A percentile compares a stretch with the other conserved stretches of the same genome.
phyloP scores from a whole-genome alignment of 2,113 vertebrate species.

The Mustela lutreola region DNA sequence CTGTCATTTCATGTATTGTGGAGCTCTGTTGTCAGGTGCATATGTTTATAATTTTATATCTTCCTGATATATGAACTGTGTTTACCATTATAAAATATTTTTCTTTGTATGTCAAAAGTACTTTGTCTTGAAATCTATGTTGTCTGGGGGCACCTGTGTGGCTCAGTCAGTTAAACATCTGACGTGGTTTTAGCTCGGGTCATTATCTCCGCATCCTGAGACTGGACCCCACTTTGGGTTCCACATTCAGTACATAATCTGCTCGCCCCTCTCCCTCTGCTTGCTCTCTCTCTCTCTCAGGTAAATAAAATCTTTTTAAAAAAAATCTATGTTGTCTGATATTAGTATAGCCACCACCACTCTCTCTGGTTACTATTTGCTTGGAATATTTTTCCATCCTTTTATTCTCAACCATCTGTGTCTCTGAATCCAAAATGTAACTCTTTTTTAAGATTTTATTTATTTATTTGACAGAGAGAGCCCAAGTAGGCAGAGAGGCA shows the following conservation, averaged over 20 bases:
- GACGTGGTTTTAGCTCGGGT: not conserved
- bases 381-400: not conserved
- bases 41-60: not conserved
- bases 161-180: not conserved
- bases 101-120: not conserved
- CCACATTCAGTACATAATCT: not conserved
- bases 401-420: not conserved
- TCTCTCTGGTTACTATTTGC: not conserved
- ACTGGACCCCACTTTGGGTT: not conserved
- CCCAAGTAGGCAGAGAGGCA: too few relatives aligned
- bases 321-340: not conserved
- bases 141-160: not conserved
- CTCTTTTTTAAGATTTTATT: too few relatives aligned
- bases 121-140: not conserved
- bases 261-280: not conserved
- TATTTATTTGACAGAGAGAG: too few relatives aligned
- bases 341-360: not conserved
- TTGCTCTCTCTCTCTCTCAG: not conserved
- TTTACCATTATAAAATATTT: conserved; percentile 7
- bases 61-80: not conserved
- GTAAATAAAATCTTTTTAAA: not conserved
- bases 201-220: not conserved
- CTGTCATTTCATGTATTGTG: not conserved
- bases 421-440: not conserved
- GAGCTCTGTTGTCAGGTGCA: not conserved